Evolutionary conservation across 1,140 invertebrate genomes (phyloP), one percentile per base, ranked within the genome.

Genomic region (Rhynchophorus ferrugineus): DNA sequence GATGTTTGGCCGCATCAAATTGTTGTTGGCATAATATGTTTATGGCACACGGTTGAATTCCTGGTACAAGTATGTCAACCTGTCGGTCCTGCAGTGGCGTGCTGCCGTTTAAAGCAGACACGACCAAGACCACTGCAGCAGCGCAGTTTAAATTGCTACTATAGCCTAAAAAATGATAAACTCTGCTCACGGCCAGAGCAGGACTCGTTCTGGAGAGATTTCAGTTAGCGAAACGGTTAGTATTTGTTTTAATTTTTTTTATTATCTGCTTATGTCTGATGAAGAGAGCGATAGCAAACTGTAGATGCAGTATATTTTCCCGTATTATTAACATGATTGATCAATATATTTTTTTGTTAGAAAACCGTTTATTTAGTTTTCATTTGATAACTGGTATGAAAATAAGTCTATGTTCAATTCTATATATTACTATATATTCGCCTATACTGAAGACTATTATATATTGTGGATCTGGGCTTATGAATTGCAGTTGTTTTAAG

Each of bases 121-220:
- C 44, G 35, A 50, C 41, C 50, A 34, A 59, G 52, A 46, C 52
- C 59, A 64, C 68, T 68, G 62, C 65, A 67, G 68, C 68, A 64
- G 63, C 59, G 59, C 61, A 54, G 53, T 29, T 29, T 29, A 29
- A 29, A 29, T 29, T 29, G 24, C 24, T 29, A 29, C 24, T 29
- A 29, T 29, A 29, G 24, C 5, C 11, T 11, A 29, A 29, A 29
- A 14, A 41, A 50, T 57, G 53, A 60, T 35, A 60, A 56, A 55
- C 36, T 52, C 24, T 29, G 24, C 24, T 29, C 24, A 29, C 24
- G 24, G 24, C 24, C 24, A 29, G 24, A 29, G 24, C 24, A 29
- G 5, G 5, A 49, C 55, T 57, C 59, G 61, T 59, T 56, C 62
- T n/a, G n/a, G n/a, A n/a, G n/a, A n/a, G n/a, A n/a, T n/a, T n/a